Evolutionary conservation across 2,113 vertebrate genomes (phyloP), one percentile per base, ranked within the genome.

Genomic region (Bettongia penicillata): DNA sequence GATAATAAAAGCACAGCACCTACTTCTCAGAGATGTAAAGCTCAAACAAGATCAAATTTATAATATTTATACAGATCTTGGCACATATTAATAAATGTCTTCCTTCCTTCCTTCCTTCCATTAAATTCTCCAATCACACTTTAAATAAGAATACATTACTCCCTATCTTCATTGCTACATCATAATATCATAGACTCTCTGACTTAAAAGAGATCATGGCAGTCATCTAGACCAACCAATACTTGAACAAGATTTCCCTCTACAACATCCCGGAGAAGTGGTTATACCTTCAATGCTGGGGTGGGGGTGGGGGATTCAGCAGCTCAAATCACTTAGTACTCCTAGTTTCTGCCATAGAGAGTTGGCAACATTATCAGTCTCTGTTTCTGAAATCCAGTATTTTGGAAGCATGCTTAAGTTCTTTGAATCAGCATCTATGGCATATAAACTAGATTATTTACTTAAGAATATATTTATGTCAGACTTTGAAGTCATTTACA

Each of bases 391-490:
- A 84, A 84, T 84, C 22, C 2, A 23, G n/a, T 43, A 84, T 84
- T 43, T 84, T 43, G 68, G n/a, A 84, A 84, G n/a, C n/a, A 84
- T 23, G 61, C 3, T 43, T 84, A 84, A 91, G 90, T 95, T n/a
- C 93, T 57, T 53, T 48, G 93, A 96, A 43, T 37, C 51, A 93
- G 68, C 24, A 94, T n/a, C 89, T 49, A 68, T 6, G 92, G 89
- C 53, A 91, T 26, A 93, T 68, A 91, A 96, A 91, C 37, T 26
- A 43, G 24, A 90, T 92, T 92, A 93, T 93, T 93, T 93, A 94
- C 57, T 95, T 96, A 94, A 93, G 68, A 51, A 96, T 92, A 94
- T 19, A 95, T 96, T 97, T 95, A 93, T 95, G 19, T 93, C 89
- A 28, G 91, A 26, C 19, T 22, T 89, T 68, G 92, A 55, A 55